Conservation (phyloP, 2,113 vertebrate species). For the Calidris pugnax region DNA sequence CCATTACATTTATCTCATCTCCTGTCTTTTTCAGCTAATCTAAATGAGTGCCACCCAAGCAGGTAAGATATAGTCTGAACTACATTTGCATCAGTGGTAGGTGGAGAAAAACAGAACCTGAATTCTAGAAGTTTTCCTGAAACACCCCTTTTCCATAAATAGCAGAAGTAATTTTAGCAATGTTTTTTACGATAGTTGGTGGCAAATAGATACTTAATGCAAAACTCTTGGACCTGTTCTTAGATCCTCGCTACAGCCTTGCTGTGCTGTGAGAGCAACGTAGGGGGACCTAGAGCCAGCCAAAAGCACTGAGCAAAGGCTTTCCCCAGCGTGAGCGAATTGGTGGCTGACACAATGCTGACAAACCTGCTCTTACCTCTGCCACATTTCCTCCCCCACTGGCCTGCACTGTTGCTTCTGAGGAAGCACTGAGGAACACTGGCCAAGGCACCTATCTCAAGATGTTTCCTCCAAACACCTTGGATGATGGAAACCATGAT, state of each 20-base stretch:
- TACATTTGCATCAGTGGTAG: neutral
- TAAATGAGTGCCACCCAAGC: neutral
- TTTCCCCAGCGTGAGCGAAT: neutral
- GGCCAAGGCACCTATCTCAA: neutral
- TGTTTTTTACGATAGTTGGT: neutral
- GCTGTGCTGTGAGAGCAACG: neutral
- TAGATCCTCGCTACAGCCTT: neutral
- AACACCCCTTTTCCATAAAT: neutral
- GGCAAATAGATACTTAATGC: neutral
- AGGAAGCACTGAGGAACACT: neutral
- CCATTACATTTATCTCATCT: conserved; percentile 63
- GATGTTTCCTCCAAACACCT: neutral
- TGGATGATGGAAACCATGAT: neutral
- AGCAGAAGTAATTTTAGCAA: neutral
- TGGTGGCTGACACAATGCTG: neutral
- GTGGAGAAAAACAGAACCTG: neutral
- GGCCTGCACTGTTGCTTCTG: neutral
- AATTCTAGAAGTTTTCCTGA: neutral
- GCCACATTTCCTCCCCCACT: neutral
- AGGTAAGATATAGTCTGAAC: neutral
- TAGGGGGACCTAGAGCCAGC: neutral
- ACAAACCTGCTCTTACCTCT: neutral
- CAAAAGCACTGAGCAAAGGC: neutral
- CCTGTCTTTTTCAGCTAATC: conserved; percentile 22
- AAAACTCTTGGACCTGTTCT: neutral